phyloP scores from a whole-genome alignment of 2,888 invertebrate species.

The Volucella inflata region DNA sequence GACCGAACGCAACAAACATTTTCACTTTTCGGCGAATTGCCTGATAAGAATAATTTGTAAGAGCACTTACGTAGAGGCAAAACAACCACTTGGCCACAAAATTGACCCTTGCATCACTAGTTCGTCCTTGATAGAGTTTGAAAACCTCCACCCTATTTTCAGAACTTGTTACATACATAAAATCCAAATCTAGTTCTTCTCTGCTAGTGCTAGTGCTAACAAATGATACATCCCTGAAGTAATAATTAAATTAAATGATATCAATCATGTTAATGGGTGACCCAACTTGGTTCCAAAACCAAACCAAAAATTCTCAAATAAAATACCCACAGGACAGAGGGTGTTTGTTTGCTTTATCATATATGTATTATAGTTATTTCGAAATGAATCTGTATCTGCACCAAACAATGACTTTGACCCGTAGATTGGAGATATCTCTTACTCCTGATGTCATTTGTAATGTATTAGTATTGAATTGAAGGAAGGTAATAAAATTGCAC shows the following conservation, averaged over 20 bases:
- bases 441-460: slow-evolving; percentile 70
- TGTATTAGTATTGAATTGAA: slow-evolving; percentile 67
- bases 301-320: slow-evolving; percentile 25
- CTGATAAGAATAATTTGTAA: too few relatives aligned
- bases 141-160: too few relatives aligned
- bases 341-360: slow-evolving; percentile 69
- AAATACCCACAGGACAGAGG: slow-evolving; percentile 72
- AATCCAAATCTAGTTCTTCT: slow-evolving; percentile 31
- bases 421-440: slow-evolving; percentile 23
- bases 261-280: slow-evolving; percentile 48
- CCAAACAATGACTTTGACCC: slow-evolving; percentile 49
- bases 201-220: slow-evolving; percentile 7
- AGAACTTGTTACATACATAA: background rate
- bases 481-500: slow-evolving; percentile 76
- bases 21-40: too few relatives aligned
- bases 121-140: too few relatives aligned
- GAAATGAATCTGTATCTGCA: slow-evolving; percentile 3
- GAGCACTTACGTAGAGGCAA: too few relatives aligned
- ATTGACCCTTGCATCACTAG: too few relatives aligned
- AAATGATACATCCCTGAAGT: slow-evolving; percentile 29
- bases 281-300: slow-evolving; percentile 38
- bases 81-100: too few relatives aligned
- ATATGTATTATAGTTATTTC: slow-evolving; percentile 39
- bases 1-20: too few relatives aligned
- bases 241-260: slow-evolving; percentile 59